Evolutionary conservation across 2,888 invertebrate genomes (phyloP), one percentile per base, ranked within the genome.

Genomic region (Coelopa pilipes): DNA sequence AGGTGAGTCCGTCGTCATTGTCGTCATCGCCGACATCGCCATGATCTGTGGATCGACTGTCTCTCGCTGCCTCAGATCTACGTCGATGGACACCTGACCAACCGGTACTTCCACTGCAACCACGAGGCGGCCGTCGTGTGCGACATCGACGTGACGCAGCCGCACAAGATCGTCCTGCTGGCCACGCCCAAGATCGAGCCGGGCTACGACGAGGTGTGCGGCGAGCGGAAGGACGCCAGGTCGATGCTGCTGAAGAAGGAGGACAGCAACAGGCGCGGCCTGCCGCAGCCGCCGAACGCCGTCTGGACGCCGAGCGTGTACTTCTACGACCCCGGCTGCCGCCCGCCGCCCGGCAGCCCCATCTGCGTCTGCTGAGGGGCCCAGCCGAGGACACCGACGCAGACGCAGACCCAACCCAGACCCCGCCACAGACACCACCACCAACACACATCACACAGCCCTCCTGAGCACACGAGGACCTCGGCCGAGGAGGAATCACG

Each of bases 61-160:
- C 46, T 46, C 17, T 57, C 1, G 34, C 13, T 47, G 13, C 57
- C 53, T 0, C 65, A 87, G 87, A 82, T 87, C 69, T 86, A 82
- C 75, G 82, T 87, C 60, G 87, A 87, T 77, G 86, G 84, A 9
- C 79, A 80, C 72, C 76, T 86, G 62, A 85, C 84, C 13, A 86
- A 86, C 77, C 83, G 86, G 21, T 84, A 84, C 66, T 84, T 80
- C 74, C 81, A 82, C 63, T 79, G 77, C 59, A 76, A 80, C 19
- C 87, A 86, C 72, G 81, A 82, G 49, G 81, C 87, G 19, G 84
- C 80, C 19, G 86, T 87, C 60, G 80, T 86, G 15, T 82, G 82
- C 65, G 80, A 83, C 75, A 81, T 87, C 63, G 81, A 87, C 75
- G 80, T 85, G 2, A 79, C 79, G 7, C 76, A 76, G 50, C 74